Evolutionary conservation across 2,797 vertebrate genomes (phyloP).

Genomic region (Channa striata): DNA sequence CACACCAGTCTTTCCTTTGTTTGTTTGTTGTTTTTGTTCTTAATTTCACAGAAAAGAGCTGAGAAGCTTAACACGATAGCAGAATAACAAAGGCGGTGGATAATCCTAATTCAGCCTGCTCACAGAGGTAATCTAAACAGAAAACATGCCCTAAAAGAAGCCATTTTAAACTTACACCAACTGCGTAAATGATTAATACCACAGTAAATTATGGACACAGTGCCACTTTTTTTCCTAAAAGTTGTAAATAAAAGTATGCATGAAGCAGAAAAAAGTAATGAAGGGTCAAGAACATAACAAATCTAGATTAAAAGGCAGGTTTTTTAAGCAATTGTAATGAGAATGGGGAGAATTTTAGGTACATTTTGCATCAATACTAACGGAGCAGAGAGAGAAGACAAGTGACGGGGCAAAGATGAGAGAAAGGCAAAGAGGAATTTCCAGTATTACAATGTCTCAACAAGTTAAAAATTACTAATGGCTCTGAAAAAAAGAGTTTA

Average conservation of each 20-base stretch:
- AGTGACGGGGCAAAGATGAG: slow-evolving; percentile 48
- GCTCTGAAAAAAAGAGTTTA: slow-evolving; percentile 11
- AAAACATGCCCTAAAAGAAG: slow-evolving; percentile 55
- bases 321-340: neutral
- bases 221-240: slow-evolving; percentile 15
- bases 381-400: slow-evolving; percentile 18
- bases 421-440: slow-evolving; percentile 21
- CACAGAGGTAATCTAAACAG: slow-evolving; percentile 51
- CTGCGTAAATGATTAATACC: slow-evolving; percentile 30
- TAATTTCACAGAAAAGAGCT: slow-evolving; percentile 62
- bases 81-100: slow-evolving; percentile 61
- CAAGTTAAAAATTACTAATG: slow-evolving; percentile 6
- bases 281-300: slow-evolving; percentile 6
- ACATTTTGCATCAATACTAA: slow-evolving; percentile 49
- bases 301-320: neutral
- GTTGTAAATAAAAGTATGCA: neutral
- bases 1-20: slow-evolving; percentile 43
- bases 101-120: slow-evolving; percentile 70
- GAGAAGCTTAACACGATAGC: slow-evolving; percentile 67
- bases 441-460: slow-evolving; percentile 24
- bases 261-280: neutral
- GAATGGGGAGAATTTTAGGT: slow-evolving; percentile 10
- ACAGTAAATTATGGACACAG: slow-evolving; percentile 18
- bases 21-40: slow-evolving; percentile 65
- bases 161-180: slow-evolving; percentile 49